Conservation (phyloP, 2,797 vertebrate genomes). For the Gallinago solitaria region DNA sequence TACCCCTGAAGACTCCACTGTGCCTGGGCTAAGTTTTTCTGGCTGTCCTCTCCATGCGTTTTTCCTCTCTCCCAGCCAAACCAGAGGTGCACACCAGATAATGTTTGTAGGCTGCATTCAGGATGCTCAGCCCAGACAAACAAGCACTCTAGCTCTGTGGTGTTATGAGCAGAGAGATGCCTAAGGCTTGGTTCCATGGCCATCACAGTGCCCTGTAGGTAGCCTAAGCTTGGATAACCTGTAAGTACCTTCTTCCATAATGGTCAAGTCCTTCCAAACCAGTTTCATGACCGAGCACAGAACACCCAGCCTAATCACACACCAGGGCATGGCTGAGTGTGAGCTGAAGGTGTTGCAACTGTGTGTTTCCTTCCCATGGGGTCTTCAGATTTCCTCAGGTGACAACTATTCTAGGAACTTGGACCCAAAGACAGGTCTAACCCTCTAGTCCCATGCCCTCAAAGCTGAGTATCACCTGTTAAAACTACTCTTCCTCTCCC, state of each 20-base stretch:
- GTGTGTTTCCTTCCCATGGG: not conserved
- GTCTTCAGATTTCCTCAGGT: not conserved
- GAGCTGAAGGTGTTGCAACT: not conserved
- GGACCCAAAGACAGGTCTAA: not conserved
- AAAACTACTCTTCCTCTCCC: not conserved
- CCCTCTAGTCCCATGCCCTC: not conserved
- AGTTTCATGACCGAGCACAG: not conserved
- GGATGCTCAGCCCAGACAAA: not conserved
- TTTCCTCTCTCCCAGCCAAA: not conserved
- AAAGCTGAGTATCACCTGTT: not conserved
- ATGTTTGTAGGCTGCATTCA: not conserved
- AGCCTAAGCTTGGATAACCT: not conserved
- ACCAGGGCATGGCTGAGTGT: not conserved
- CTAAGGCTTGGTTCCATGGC: not conserved
- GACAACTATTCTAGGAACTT: not conserved
- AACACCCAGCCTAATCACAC: rapidly evolving
- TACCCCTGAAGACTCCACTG: not conserved
- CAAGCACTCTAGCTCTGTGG: not conserved
- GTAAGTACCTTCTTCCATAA: not conserved
- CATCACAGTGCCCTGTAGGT: not conserved
- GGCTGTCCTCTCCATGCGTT: not conserved
- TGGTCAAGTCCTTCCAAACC: not conserved
- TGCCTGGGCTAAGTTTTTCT: not conserved
- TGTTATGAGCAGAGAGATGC: not conserved
- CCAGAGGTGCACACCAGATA: not conserved